Conservation (phyloP, 2,113 vertebrate genomes). For the Eonycteris spelaea region DNA sequence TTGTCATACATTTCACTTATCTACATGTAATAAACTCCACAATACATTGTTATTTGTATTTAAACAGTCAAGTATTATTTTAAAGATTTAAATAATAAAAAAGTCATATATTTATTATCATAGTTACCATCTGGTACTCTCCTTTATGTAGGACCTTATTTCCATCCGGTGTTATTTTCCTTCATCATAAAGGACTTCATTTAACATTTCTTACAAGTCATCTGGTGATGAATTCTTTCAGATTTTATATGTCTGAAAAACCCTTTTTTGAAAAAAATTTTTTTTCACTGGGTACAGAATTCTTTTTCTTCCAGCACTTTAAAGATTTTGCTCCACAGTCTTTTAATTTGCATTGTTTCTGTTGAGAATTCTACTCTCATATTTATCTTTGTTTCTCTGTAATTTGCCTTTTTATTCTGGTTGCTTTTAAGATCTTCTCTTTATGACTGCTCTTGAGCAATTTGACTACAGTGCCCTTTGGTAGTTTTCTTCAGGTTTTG, state of each 20-base stretch:
- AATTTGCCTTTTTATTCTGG: background rate
- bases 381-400: background rate
- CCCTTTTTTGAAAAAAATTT: background rate
- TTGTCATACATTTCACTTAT: background rate
- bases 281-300: background rate
- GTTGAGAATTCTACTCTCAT: background rate
- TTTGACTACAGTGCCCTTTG: background rate
- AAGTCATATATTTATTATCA: background rate
- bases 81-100: constrained; percentile 12
- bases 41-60: background rate
- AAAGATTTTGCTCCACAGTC: background rate
- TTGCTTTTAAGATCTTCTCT: background rate
- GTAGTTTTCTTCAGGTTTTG: background rate
- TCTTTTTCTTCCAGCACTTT: background rate
- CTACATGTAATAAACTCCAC: background rate
- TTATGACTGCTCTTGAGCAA: background rate
- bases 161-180: background rate
- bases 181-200: background rate
- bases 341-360: background rate
- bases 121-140: background rate
- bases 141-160: background rate
- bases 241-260: background rate
- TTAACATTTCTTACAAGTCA: background rate
- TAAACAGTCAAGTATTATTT: background rate
- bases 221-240: background rate